Evolutionary conservation across 2,113 vertebrate genomes (phyloP).

Genomic region (Pseudorhombus dupliciocellatus): DNA sequence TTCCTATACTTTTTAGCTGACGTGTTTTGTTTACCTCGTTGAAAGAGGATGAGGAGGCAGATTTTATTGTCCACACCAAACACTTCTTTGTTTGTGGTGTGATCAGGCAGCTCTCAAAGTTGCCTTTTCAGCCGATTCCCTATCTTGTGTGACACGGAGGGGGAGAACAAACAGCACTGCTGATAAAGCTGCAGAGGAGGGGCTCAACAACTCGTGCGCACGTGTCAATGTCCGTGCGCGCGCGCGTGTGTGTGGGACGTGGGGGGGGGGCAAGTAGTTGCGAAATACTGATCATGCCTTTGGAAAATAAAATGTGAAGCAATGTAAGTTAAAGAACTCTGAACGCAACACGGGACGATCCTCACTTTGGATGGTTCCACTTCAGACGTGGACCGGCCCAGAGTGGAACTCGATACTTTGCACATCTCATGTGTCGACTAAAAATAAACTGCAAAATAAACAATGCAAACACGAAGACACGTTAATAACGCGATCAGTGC

Average conservation of each 20-base stretch:
- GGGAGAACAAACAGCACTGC: conserved; percentile 54
- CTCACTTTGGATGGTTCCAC: not conserved
- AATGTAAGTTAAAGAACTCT: not conserved
- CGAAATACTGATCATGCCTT: not conserved
- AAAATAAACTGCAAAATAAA: not conserved
- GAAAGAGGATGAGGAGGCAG: not conserved
- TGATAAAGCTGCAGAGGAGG: conserved; percentile 34
- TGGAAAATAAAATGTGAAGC: not conserved
- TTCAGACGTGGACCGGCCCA: not conserved
- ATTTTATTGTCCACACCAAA: not conserved
- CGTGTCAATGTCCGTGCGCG: not conserved
- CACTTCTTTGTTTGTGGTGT: conserved; percentile 27
- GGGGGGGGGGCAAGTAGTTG: not conserved
- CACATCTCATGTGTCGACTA: too few relatives aligned
- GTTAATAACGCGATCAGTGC: not conserved
- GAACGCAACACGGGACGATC: not conserved
- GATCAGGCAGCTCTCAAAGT: not conserved
- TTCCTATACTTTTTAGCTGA: not conserved
- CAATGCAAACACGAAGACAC: not conserved
- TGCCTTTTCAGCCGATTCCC: conserved; percentile 51
- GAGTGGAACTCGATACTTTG: not conserved
- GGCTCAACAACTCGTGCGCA: not conserved
- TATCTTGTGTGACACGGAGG: conserved; percentile 33
- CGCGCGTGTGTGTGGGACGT: not conserved
- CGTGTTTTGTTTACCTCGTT: not conserved